Evolutionary conservation across 2,113 vertebrate species (phyloP).

Genomic region (Oreotrochilus melanogaster): DNA sequence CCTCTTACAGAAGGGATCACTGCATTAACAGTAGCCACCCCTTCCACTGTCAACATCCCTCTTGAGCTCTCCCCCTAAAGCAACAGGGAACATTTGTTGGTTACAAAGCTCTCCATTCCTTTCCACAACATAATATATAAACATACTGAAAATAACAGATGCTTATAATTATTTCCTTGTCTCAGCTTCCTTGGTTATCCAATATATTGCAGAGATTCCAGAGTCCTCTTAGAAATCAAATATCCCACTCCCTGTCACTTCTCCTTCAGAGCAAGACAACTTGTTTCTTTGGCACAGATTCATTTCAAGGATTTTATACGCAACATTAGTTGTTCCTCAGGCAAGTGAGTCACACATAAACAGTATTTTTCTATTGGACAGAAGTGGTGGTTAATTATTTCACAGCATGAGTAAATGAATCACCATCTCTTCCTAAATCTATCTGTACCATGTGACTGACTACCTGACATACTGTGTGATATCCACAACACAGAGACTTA

Average conservation of each 20-base stretch:
- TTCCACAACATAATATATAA: not conserved
- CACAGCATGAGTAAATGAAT: not conserved
- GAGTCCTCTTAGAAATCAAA: not conserved
- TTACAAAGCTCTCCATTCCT: not conserved
- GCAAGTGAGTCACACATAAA: not conserved
- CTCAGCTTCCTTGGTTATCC: not conserved
- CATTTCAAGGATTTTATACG: not conserved
- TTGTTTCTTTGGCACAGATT: not conserved
- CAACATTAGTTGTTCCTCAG: not conserved
- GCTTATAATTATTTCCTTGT: not conserved
- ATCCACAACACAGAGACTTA: not conserved
- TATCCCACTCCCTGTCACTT: not conserved
- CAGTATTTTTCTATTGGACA: not conserved
- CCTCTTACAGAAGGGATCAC: not conserved
- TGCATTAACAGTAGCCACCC: not conserved
- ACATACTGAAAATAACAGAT: not conserved
- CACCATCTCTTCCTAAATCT: not conserved
- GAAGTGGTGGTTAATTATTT: not conserved
- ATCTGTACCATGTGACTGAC: not conserved
- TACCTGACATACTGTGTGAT: not conserved
- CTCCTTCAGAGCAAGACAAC: not conserved
- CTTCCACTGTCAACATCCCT: not conserved
- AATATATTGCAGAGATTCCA: not conserved
- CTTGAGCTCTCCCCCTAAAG: not conserved
- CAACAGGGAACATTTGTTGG: not conserved